phyloP scores from a whole-genome alignment of 2,113 vertebrate genomes.

The Scytalopus superciliaris region DNA sequence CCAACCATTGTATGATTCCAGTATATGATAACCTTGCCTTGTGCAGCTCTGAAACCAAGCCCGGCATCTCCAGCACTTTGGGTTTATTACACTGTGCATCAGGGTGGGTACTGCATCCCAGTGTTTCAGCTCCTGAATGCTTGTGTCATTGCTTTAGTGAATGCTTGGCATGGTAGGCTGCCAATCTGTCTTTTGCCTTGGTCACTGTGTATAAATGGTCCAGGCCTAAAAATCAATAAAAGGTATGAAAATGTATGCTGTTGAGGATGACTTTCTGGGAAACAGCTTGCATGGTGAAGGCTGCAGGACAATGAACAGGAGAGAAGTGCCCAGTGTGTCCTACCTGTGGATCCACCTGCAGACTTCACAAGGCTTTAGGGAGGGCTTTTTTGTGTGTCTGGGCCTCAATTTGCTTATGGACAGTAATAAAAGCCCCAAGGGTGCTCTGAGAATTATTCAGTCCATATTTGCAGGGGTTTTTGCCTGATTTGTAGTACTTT shows the following conservation, averaged over 20 bases:
- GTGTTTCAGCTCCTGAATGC: neutral
- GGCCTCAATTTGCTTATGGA: neutral
- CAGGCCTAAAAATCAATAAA: neutral
- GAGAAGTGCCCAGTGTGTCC: neutral
- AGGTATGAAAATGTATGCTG: neutral
- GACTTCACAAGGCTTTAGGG: neutral
- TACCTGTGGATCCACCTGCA: neutral
- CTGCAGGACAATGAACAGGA: neutral
- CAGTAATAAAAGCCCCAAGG: neutral
- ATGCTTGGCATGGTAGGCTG: neutral
- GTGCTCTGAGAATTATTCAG: neutral
- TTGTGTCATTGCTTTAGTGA: neutral
- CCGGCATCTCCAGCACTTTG: neutral
- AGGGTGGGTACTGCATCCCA: neutral
- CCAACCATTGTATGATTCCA: neutral
- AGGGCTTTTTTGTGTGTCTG: neutral
- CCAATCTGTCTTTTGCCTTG: neutral
- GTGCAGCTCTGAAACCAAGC: neutral
- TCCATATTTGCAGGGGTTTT: neutral
- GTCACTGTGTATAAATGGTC: neutral
- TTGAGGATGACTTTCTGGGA: neutral
- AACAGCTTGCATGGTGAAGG: neutral
- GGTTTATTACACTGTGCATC: accelerated
- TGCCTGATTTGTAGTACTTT: neutral
- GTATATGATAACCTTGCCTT: neutral